phyloP scores from a whole-genome alignment of 2,888 invertebrate genomes.

The Erebia palarica region DNA sequence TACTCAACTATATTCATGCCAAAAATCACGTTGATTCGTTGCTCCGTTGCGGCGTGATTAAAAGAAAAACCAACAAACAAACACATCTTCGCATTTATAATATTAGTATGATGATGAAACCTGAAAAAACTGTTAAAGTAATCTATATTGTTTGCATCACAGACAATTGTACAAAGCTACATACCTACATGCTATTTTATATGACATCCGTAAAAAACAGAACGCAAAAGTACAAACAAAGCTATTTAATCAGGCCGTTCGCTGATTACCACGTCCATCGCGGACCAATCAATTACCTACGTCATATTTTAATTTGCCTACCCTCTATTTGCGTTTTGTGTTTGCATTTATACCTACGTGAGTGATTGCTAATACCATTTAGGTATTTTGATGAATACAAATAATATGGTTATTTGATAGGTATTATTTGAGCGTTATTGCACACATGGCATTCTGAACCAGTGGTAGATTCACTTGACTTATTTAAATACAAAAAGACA shows the following conservation, averaged over 20 bases:
- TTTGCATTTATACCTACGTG: slow-evolving; percentile 14
- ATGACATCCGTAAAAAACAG: background rate
- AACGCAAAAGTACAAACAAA: slow-evolving; percentile 1
- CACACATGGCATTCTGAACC: too few relatives aligned
- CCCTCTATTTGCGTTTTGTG: slow-evolving; percentile 23
- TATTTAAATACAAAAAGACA: too few relatives aligned
- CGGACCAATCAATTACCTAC: slow-evolving; percentile 14
- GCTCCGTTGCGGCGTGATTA: too few relatives aligned
- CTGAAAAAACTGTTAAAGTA: too few relatives aligned
- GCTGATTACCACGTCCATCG: slow-evolving; percentile 21
- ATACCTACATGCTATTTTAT: background rate
- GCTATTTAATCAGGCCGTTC: slow-evolving; percentile 18
- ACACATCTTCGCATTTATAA: too few relatives aligned
- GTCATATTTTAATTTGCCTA: slow-evolving; percentile 26
- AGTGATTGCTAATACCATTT: slow-evolving; percentile 19
- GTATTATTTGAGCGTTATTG: background rate
- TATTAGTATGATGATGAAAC: too few relatives aligned
- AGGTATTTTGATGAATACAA: background rate
- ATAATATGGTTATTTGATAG: background rate
- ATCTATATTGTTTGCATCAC: too few relatives aligned
- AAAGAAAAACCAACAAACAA: too few relatives aligned
- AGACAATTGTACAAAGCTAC: too few relatives aligned
- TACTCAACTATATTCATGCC: too few relatives aligned
- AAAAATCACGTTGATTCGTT: too few relatives aligned
- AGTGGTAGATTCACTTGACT: too few relatives aligned